Percentiles rank a stretch among this genome's conserved stretches.
These are phyloP conservation scores for Meloidogyne exigua DNA, from an alignment of 1,140 invertebrate species.

Conservation along the genomic window DNA sequence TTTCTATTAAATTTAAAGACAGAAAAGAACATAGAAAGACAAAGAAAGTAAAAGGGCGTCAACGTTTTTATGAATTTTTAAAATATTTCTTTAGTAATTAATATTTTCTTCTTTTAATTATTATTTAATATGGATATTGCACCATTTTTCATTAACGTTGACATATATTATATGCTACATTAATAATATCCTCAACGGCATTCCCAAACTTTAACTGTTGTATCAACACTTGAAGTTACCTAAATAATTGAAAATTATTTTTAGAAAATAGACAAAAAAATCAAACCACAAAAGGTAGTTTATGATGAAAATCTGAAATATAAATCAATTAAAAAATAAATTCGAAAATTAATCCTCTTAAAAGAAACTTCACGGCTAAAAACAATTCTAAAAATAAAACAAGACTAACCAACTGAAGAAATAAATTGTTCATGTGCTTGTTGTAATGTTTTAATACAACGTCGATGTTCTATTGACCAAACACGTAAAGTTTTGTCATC, in stretches of 20 bases:
- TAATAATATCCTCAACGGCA: constrained; percentile 42
- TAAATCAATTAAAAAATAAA: not conserved
- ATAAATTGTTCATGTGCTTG: constrained; percentile 97
- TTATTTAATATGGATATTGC: no score
- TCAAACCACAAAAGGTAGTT: constrained; percentile 44
- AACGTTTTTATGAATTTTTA: no score
- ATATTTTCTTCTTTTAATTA: no score
- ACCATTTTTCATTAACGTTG: no score
- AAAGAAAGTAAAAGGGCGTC: no score
- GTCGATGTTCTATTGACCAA: constrained; percentile 89
- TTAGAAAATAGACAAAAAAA: not conserved
- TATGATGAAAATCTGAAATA: constrained; percentile 43
- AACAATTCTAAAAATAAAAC: no score
- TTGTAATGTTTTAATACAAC: constrained; percentile 72
- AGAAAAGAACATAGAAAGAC: no score
- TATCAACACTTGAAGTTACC: constrained; percentile 38
- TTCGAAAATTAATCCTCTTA: no score
- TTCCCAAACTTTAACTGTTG: constrained; percentile 52
- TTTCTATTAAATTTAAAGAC: no score
- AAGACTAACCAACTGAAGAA: constrained; percentile 84
- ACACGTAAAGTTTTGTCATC: constrained; percentile 95
- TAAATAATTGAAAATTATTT: not conserved
- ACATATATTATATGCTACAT: no score
- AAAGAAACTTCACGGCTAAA: no score
- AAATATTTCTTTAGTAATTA: no score